Evolutionary conservation across 2,797 vertebrate species (phyloP).

Genomic region (Phyllotis vaccarum): DNA sequence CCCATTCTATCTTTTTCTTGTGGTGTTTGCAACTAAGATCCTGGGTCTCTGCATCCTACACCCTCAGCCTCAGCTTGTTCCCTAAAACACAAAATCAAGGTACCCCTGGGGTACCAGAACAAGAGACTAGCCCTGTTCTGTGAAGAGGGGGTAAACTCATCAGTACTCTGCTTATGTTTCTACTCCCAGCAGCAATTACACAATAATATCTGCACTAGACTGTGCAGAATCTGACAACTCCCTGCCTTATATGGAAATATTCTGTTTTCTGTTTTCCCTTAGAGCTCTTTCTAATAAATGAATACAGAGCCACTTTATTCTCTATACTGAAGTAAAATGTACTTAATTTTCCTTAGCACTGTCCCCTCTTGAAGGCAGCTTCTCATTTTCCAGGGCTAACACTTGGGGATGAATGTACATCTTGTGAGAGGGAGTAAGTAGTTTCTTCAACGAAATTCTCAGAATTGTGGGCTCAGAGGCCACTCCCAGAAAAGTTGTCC

Average conservation of each 20-base stretch:
- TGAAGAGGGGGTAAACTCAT: neutral
- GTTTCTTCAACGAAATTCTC: constrained; percentile 33
- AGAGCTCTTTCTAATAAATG: constrained; percentile 50
- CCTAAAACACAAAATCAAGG: neutral
- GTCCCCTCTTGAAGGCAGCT: neutral
- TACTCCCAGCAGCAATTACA: constrained; percentile 15
- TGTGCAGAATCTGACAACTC: constrained; percentile 31
- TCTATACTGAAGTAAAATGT: neutral
- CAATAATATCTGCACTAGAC: constrained; percentile 56
- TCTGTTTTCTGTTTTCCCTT: neutral
- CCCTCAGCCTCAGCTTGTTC: neutral
- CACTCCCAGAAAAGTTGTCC: neutral
- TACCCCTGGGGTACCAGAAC: neutral
- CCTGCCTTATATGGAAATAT: constrained; percentile 19
- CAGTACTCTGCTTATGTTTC: neutral
- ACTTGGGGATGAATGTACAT: neutral
- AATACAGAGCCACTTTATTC: neutral
- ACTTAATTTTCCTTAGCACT: neutral
- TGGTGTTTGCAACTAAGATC: neutral
- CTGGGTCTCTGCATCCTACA: neutral
- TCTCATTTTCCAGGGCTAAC: neutral
- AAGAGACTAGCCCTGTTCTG: neutral
- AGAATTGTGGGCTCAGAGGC: neutral
- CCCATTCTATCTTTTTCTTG: neutral
- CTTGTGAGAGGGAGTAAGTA: neutral